Percentiles rank a stretch among this genome's conserved stretches.
phyloP scores from a whole-genome alignment of 2,888 invertebrate species.

The Drosophila nr. perissopoda region DNA sequence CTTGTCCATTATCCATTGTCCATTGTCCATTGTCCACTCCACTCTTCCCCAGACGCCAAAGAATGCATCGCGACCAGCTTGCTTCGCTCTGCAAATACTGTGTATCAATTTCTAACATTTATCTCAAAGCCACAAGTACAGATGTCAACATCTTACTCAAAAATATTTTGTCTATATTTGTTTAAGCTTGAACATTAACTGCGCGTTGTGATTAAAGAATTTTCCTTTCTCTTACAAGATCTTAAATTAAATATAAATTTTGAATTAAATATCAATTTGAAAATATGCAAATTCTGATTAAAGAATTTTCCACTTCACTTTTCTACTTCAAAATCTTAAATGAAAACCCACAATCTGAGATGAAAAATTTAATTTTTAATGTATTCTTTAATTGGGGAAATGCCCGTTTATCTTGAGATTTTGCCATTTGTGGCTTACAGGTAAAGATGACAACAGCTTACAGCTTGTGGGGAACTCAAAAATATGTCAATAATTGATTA shows the following conservation, averaged over 20 bases:
- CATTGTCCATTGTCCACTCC: background rate
- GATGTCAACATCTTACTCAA: background rate
- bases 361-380: background rate
- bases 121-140: background rate
- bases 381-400: background rate
- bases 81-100: slow-evolving; percentile 28
- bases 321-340: background rate
- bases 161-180: background rate
- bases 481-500: background rate
- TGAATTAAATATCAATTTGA: background rate
- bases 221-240: background rate
- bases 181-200: background rate
- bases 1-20: slow-evolving; percentile 15
- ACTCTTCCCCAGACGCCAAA: slow-evolving; percentile 13
- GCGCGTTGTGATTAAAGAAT: background rate
- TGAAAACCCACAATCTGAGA: too few species aligned
- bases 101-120: background rate
- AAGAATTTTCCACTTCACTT: background rate
- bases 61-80: slow-evolving; percentile 13
- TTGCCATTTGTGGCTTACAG: background rate
- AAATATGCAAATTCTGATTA: background rate
- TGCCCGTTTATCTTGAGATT: background rate
- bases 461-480: background rate
- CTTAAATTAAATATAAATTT: background rate
- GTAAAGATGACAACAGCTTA: background rate